phyloP scores from a whole-genome alignment of 2,888 invertebrate genomes.

The Dryadula phaetusa region DNA sequence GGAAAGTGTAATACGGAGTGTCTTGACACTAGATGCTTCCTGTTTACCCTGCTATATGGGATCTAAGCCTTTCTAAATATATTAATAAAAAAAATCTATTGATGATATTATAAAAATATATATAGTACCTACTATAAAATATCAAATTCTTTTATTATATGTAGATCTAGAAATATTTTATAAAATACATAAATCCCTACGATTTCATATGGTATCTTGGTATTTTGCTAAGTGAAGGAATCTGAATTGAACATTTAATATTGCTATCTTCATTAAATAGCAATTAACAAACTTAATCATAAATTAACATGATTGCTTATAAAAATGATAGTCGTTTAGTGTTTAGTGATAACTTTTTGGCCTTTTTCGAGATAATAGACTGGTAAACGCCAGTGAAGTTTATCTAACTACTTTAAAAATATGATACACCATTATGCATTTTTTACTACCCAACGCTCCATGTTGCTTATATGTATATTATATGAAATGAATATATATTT shows the following conservation, averaged over 20 bases:
- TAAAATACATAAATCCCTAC: too few relatives aligned
- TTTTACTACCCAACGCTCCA: not conserved
- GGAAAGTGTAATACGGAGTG: too few relatives aligned
- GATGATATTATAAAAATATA: too few relatives aligned
- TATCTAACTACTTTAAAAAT: slow-evolving; percentile 28
- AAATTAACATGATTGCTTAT: slow-evolving; percentile 28
- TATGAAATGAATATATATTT: not conserved
- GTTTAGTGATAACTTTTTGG: slow-evolving; percentile 33
- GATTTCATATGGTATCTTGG: too few relatives aligned
- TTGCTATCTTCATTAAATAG: slow-evolving; percentile 23
- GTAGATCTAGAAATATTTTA: too few relatives aligned
- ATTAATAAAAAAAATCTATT: too few relatives aligned
- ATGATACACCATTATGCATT: not conserved
- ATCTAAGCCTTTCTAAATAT: too few relatives aligned
- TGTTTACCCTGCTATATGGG: too few relatives aligned
- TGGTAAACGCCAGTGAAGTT: slow-evolving; percentile 20
- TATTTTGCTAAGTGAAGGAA: too few relatives aligned
- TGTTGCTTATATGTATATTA: not conserved
- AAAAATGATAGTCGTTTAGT: slow-evolving; percentile 31
- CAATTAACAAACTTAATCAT: slow-evolving; percentile 28
- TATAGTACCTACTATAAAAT: too few relatives aligned
- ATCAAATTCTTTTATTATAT: too few relatives aligned
- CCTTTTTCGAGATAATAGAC: slow-evolving; percentile 29
- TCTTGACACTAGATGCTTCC: too few relatives aligned
- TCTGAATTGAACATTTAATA: not conserved